Evolutionary conservation across 2,113 vertebrate genomes (phyloP).

Genomic region (Gila orcuttii): DNA sequence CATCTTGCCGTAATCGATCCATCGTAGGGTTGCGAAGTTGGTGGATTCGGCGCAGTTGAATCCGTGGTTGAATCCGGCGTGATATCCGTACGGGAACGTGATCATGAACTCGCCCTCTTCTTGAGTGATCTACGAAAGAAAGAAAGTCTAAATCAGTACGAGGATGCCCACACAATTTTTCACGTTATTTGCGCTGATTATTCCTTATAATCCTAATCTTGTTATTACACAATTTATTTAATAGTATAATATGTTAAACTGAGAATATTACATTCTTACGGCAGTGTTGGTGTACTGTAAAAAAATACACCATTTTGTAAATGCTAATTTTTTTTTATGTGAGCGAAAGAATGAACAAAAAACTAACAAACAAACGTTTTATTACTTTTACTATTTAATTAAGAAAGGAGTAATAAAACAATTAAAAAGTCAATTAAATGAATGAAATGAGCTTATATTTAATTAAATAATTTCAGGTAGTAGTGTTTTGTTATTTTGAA

Average conservation of each 20-base stretch:
- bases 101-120: slow-evolving; percentile 97
- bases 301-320: not conserved
- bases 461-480: not conserved
- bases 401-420: too few species aligned
- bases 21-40: slow-evolving; percentile 95
- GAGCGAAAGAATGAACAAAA: not conserved
- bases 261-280: not conserved
- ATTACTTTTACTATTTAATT: too few species aligned
- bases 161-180: not conserved
- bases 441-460: not conserved
- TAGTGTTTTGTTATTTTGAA: too few species aligned
- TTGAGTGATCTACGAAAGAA: slow-evolving; percentile 86
- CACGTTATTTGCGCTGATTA: not conserved
- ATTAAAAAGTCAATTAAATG: not conserved
- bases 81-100: slow-evolving; percentile 95
- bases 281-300: not conserved
- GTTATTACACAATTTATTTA: not conserved
- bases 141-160: not conserved
- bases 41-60: slow-evolving; percentile 99
- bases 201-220: not conserved
- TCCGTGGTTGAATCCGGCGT: slow-evolving; percentile 96
- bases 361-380: not conserved
- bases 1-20: slow-evolving; percentile 98
- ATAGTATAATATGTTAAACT: not conserved
- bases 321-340: too few species aligned